Conservation (phyloP, 1,140 invertebrate genomes). For the Megathymus violae region DNA sequence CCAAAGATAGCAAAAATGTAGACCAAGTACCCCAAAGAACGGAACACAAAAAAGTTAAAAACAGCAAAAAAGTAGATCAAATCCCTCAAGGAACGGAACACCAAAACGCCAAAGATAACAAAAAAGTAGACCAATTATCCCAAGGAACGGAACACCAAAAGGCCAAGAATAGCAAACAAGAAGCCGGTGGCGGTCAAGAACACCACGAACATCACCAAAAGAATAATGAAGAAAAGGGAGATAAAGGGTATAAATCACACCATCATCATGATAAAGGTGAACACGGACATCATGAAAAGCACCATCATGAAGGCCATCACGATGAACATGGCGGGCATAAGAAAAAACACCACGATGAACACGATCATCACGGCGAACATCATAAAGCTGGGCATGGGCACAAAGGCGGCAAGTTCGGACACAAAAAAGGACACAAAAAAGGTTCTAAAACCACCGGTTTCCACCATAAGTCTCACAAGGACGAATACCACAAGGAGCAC, state of each 20-base stretch:
- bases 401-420: constrained; percentile 89
- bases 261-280: constrained; percentile 88
- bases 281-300: constrained; percentile 89
- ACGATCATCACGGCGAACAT: constrained; percentile 87
- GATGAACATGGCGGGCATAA: constrained; percentile 89
- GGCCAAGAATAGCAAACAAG: constrained; percentile 79
- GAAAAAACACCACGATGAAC: constrained; percentile 90
- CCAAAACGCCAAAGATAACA: constrained; percentile 74
- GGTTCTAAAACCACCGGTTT: constrained; percentile 90
- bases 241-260: constrained; percentile 87
- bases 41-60: constrained; percentile 78
- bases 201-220: constrained; percentile 86
- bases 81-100: constrained; percentile 80
- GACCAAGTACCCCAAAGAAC: constrained; percentile 80
- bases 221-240: constrained; percentile 86
- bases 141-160: constrained; percentile 83
- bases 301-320: constrained; percentile 88
- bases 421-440: constrained; percentile 92
- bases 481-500: constrained; percentile 93
- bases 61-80: constrained; percentile 83
- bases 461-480: constrained; percentile 91
- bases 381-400: constrained; percentile 90
- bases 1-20: constrained; percentile 81
- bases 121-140: constrained; percentile 82
- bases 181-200: constrained; percentile 86